phyloP scores from a whole-genome alignment of 35 echinoderm and acorn worm species.

The Strongylocentrotus purpuratus region DNA sequence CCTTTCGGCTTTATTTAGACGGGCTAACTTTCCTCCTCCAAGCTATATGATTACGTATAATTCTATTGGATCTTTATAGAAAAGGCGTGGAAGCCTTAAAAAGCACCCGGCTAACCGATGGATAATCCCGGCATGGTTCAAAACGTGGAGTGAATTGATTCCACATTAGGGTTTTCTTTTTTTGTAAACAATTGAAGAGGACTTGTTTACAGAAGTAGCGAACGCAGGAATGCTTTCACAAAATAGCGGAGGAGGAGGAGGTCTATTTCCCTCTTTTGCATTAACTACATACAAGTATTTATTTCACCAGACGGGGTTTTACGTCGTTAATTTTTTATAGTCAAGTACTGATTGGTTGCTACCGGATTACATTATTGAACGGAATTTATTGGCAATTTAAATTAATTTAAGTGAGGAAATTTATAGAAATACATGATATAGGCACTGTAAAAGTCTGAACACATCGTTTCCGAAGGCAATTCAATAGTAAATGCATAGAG shows the following conservation, averaged over 20 bases:
- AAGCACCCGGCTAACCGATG: not conserved
- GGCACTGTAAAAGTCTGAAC: not conserved
- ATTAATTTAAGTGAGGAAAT: not conserved
- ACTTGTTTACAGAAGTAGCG: conserved; percentile 4
- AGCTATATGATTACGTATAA: not conserved
- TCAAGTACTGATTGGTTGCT: not conserved
- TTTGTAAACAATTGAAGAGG: not conserved
- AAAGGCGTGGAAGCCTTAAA: not conserved
- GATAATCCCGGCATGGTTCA: not conserved
- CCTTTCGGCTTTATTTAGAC: not conserved
- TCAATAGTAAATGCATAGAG: not conserved
- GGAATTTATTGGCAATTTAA: not conserved
- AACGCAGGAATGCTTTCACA: not conserved
- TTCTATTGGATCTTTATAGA: not conserved
- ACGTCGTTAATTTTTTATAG: not conserved
- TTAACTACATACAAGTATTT: not conserved
- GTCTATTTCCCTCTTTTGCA: not conserved
- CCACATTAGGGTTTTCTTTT: conserved; percentile 5
- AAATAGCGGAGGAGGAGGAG: not conserved
- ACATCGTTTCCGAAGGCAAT: not conserved
- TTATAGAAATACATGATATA: not conserved
- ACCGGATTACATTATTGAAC: not conserved
- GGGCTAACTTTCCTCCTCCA: not conserved
- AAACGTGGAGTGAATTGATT: not conserved
- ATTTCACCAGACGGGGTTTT: not conserved